Base-by-base conservation (phyloP, 2,888 invertebrate species). In the Dicyrtoma fusca region DNA sequence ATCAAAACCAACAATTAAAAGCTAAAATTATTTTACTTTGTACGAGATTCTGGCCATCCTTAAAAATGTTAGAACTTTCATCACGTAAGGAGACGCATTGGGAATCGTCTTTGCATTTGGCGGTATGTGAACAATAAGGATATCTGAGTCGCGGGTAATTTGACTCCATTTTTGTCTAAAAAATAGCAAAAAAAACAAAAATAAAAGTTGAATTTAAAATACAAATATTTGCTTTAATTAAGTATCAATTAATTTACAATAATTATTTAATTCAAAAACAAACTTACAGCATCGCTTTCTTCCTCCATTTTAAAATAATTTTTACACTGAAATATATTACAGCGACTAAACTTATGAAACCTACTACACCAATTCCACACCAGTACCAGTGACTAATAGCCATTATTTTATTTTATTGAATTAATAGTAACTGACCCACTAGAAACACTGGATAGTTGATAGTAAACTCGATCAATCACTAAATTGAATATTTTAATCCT, bases 61-160 rank as follows among this genome's bases (percentile, higher is more conserved):
- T 21, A 84, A 78, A 73, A 82, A 84, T 0, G 84, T 84, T 78
- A 84, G 83, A 69, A 84, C 76, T 73, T 84, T 84, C 26, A 84
- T 77, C 0, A 82, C 82, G 78, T 83, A 84, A 3, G 84, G 84
- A 3, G 84, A 84, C 0, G 82, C 69, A 69, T 82, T 83, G 0
- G 84, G 84, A 2, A 83, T 81, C 23, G 42, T 69, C 25, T 55
- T 44, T 1, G 55, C 57, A 25, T 17, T 44, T 10, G 57, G 69
- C 26, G 51, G 51, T 11, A 26, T 23, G 45, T 69, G 69, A 11
- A 57, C 51, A 8, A 69, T 44, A 53, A 69, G 4, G 14, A 25
- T 69, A 1, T 19, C 17, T 23, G 69, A 57, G 34, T 8, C 23
- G 23, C 14, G 5, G 1, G 69, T 69, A 14, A 19, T 4, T 14